Base-by-base conservation (phyloP, 2,113 vertebrate genomes). In the Hippocampus comes region DNA sequence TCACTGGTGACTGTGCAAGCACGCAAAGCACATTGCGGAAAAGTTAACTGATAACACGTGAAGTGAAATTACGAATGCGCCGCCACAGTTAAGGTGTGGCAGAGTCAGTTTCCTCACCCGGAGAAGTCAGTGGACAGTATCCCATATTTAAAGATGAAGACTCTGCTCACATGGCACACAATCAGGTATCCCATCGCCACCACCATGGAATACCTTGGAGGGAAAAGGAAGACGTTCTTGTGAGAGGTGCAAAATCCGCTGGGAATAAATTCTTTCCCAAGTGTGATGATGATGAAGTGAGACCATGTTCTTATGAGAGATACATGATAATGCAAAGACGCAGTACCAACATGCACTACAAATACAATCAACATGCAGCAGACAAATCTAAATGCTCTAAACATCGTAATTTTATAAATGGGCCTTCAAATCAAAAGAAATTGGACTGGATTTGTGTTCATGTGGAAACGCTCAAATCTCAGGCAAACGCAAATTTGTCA, bases 121-220 rank as follows among this genome's bases (percentile, higher is more conserved):
- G 93, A 94, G 82, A 94, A 94, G 83, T 94, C 93, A 0, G 93
- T 94, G 72, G 93, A 93, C 66, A 86, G 87, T 59, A 94, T 84
- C 7, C 91, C 93, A 72, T 94, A 94, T 85, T 87, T 92, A 67
- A 88, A 94, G 72, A 94, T 92, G 79, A 90, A 88, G 63, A 90
- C 91, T 75, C 93, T 78, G 84, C 87, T 91, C 71, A 89, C 82
- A 73, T 94, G 93, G 75, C 93, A 94, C 2, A 30, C 65, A 0
- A 88, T 92, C 76, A 94, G 87, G 80, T 93, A 94, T 38, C 92
- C 91, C 86, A 94, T 87, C 23, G 92, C 88, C 8, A 42, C 77
- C 42, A 92, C 74, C 90, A 93, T 88, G 17, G 91, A 87, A 72
- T 91, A 92, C 78, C 93, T 94, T 48, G n/a, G 67, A 72, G 64